Evolutionary conservation across 2,888 invertebrate species (phyloP).

Genomic region (Tipula unca): DNA sequence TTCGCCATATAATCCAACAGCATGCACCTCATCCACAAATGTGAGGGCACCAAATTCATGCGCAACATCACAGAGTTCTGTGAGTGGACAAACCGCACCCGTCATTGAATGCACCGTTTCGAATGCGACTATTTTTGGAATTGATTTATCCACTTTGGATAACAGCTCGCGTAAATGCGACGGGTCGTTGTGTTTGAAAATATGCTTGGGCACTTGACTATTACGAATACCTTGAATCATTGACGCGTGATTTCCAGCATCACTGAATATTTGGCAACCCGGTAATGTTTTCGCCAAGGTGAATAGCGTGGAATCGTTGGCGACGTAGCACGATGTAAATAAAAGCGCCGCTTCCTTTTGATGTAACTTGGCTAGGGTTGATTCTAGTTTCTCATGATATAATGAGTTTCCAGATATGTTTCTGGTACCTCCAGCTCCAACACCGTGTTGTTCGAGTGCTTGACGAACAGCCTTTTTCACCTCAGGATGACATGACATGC

Average conservation of each 20-base stretch:
- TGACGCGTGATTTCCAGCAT: slow-evolving; percentile 94
- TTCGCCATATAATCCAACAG: slow-evolving; percentile 89
- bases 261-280: slow-evolving; percentile 87
- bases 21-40: slow-evolving; percentile 96
- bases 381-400: slow-evolving; percentile 80
- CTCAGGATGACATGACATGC: slow-evolving; percentile 87
- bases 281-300: slow-evolving; percentile 83
- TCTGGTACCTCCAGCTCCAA: slow-evolving; percentile 91
- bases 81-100: slow-evolving; percentile 87
- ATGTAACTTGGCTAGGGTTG: slow-evolving; percentile 74
- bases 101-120: slow-evolving; percentile 99
- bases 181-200: slow-evolving; percentile 91
- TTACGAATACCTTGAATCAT: slow-evolving; percentile 97
- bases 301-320: slow-evolving; percentile 92
- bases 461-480: slow-evolving; percentile 74
- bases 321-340: slow-evolving; percentile 95
- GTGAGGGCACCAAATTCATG: slow-evolving; percentile 88
- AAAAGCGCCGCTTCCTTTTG: slow-evolving; percentile 84
- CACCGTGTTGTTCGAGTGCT: slow-evolving; percentile 76
- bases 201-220: slow-evolving; percentile 84
- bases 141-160: slow-evolving; percentile 56
- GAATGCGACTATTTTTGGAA: slow-evolving; percentile 94
- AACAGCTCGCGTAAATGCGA: slow-evolving; percentile 71
- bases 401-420: slow-evolving; percentile 95
- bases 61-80: slow-evolving; percentile 84